A percentile compares a stretch with the other conserved stretches of the same genome.
These are phyloP conservation scores for Eudasyphora cyanicolor DNA, from an alignment of 2,888 invertebrate genomes.

Conservation along the genomic window DNA sequence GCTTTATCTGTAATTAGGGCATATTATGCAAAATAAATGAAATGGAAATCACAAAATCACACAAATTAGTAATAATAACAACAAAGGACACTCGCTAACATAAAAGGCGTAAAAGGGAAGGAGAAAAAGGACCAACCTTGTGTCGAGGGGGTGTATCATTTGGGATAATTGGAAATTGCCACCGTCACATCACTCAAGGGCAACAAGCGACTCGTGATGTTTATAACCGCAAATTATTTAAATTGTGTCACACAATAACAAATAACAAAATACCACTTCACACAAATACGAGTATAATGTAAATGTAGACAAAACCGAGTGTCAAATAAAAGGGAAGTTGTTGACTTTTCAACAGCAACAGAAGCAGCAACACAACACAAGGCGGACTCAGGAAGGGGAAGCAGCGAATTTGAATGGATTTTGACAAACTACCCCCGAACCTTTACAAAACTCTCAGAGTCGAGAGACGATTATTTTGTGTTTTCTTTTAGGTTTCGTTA, in stretches of 20 bases:
- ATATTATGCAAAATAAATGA: conserved; percentile 24
- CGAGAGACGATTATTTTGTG: neutral
- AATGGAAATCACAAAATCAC: conserved; percentile 29
- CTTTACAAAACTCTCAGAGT: neutral
- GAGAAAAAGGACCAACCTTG: neutral
- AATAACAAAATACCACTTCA: conserved; percentile 48
- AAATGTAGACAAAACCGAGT: conserved; percentile 26
- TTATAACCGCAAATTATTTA: conserved; percentile 63
- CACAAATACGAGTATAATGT: neutral
- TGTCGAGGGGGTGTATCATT: neutral
- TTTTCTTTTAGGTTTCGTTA: too few relatives aligned
- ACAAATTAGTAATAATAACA: conserved; percentile 37
- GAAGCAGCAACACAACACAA: too few relatives aligned
- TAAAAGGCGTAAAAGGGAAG: neutral
- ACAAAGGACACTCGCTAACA: conserved; percentile 29
- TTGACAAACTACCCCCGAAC: conserved; percentile 18
- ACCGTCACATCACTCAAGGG: conserved; percentile 24
- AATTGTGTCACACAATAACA: conserved; percentile 53
- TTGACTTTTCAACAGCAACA: conserved; percentile 52
- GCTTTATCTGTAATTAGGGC: conserved; percentile 55
- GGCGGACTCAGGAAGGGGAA: conserved; percentile 18
- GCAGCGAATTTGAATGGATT: neutral
- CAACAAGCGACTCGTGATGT: neutral
- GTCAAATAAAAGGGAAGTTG: conserved; percentile 56
- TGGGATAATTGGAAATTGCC: conserved; percentile 25